Conservation (phyloP, 2,888 invertebrate genomes). For the Actias luna region DNA sequence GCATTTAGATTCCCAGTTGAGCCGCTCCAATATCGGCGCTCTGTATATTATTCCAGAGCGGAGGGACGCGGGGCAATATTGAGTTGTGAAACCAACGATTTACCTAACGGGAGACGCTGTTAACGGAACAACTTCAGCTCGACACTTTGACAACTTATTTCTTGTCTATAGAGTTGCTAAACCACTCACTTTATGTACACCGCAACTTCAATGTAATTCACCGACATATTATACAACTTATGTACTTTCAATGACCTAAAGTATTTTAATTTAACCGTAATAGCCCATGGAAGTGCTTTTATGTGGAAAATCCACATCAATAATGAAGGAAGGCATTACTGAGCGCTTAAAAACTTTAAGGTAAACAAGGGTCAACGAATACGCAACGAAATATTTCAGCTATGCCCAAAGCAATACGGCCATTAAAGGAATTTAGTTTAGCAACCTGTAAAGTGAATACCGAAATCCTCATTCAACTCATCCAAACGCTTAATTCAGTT, state of each 20-base stretch:
- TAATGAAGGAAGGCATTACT: slow-evolving; percentile 26
- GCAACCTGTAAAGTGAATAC: slow-evolving; percentile 68
- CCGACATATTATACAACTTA: slow-evolving; percentile 37
- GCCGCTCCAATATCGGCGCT: slow-evolving; percentile 67
- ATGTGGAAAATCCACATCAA: slow-evolving; percentile 25
- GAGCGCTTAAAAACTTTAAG: slow-evolving; percentile 39
- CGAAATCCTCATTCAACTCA: slow-evolving; percentile 72
- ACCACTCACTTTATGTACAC: slow-evolving; percentile 68
- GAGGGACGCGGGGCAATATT: slow-evolving; percentile 66
- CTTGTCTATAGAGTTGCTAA: slow-evolving; percentile 73
- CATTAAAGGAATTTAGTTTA: slow-evolving; percentile 69
- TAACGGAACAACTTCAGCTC: slow-evolving; percentile 73
- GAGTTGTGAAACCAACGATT: slow-evolving; percentile 78
- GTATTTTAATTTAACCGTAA: slow-evolving; percentile 27
- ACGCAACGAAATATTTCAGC: slow-evolving; percentile 52
- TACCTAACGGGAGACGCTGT: slow-evolving; percentile 74
- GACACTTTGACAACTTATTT: slow-evolving; percentile 81
- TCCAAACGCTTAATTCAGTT: slow-evolving; percentile 75
- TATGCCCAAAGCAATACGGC: slow-evolving; percentile 55
- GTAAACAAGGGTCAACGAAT: slow-evolving; percentile 39
- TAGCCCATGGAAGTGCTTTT: slow-evolving; percentile 20
- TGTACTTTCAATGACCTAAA: slow-evolving; percentile 30
- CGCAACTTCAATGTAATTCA: slow-evolving; percentile 62
- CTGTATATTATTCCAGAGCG: slow-evolving; percentile 73
- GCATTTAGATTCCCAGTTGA: slow-evolving; percentile 66